phyloP scores from a whole-genome alignment of 2,888 invertebrate species.

The Thymelicus sylvestris region DNA sequence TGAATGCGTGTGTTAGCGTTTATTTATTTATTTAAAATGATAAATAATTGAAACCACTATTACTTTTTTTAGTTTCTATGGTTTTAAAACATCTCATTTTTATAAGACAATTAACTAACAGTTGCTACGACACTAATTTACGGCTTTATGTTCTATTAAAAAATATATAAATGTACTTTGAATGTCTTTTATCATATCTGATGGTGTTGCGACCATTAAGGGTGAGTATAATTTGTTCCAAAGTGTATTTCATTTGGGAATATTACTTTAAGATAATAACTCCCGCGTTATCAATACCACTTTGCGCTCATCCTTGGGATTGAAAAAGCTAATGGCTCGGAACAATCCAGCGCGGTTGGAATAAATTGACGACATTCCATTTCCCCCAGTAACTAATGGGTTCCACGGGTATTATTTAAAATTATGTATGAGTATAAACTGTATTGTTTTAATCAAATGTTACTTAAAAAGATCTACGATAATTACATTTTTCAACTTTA shows the following conservation, averaged over 20 bases:
- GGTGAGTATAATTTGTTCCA: slow-evolving; percentile 24
- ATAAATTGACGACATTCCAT: slow-evolving; percentile 80
- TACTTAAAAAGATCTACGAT: background rate
- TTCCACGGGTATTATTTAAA: slow-evolving; percentile 39
- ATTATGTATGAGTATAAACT: slow-evolving; percentile 15
- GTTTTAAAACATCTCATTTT: too few species aligned
- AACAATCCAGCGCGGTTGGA: slow-evolving; percentile 77
- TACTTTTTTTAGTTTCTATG: too few species aligned
- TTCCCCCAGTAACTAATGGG: slow-evolving; percentile 57
- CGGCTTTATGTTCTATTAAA: too few species aligned
- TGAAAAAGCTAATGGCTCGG: slow-evolving; percentile 80
- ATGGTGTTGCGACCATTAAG: slow-evolving; percentile 28
- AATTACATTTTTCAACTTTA: background rate
- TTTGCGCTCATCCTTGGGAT: slow-evolving; percentile 74
- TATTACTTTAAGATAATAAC: slow-evolving; percentile 50
- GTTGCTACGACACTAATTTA: too few species aligned
- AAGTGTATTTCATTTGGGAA: slow-evolving; percentile 50
- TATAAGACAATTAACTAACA: too few species aligned
- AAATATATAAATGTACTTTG: slow-evolving; percentile 11
- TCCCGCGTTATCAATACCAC: slow-evolving; percentile 67
- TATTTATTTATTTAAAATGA: too few species aligned
- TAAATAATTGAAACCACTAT: too few species aligned
- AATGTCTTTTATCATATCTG: slow-evolving; percentile 20
- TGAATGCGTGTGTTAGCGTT: too few species aligned
- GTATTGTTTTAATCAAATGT: background rate